Evolutionary conservation across 2,797 vertebrate genomes (phyloP).

Genomic region (Argentina silus): DNA sequence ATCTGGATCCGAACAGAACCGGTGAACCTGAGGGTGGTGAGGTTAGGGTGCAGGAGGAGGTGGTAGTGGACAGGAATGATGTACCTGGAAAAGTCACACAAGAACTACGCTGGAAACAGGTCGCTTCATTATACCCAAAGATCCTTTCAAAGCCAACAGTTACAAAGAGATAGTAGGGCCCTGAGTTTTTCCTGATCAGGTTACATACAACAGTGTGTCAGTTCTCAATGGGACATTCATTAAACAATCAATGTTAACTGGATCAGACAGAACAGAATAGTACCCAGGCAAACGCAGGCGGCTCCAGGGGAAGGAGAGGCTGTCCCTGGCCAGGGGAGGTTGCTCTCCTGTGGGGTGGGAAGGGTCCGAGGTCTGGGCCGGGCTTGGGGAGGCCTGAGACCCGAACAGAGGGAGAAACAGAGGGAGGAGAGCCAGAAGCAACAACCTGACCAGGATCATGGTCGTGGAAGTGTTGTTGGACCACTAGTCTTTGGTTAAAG

Average conservation of each 20-base stretch:
- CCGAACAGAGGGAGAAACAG: conserved; percentile 37
- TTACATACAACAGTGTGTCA: too few species aligned
- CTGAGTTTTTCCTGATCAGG: too few species aligned
- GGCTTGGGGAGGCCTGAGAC: conserved; percentile 42
- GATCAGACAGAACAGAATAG: too few species aligned
- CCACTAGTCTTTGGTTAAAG: conserved; percentile 3
- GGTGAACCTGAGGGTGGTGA: conserved; percentile 72
- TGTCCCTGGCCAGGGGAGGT: conserved; percentile 55
- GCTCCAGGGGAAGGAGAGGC: conserved; percentile 80
- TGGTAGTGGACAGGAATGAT: conserved; percentile 79
- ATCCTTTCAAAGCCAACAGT: too few species aligned
- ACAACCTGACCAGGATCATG: conserved; percentile 52
- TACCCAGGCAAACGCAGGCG: conserved; percentile 71
- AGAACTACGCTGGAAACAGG: too few species aligned
- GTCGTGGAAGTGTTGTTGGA: conserved; percentile 32
- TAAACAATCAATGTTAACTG: too few species aligned
- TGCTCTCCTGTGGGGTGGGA: conserved; percentile 50
- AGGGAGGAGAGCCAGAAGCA: conserved; percentile 55
- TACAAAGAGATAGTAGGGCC: too few species aligned
- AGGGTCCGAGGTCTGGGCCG: conserved; percentile 43
- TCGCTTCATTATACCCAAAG: too few species aligned
- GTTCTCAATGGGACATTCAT: too few species aligned
- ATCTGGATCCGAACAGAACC: conserved; percentile 78
- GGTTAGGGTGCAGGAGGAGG: conserved; percentile 78
- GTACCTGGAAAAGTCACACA: conserved; percentile 71